Evolutionary conservation across 2,113 vertebrate species (phyloP), one percentile per base, ranked within the genome.

Genomic region (Urocynchramus pylzowi): DNA sequence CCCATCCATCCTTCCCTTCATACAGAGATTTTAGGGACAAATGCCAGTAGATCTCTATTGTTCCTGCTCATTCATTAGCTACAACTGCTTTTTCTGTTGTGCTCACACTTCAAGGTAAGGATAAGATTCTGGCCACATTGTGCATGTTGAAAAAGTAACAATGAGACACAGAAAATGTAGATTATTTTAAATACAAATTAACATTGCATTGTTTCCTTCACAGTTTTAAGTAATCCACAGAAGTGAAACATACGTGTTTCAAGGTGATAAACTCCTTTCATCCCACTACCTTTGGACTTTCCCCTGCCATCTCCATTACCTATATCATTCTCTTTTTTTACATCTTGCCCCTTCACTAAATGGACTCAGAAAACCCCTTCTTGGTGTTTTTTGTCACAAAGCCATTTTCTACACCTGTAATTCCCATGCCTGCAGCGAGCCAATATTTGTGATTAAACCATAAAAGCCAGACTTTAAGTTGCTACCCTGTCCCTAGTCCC

Each of bases 21-120:
- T 84, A 69, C 47, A 56, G 71, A 85, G 78, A 83, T 94, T 96
- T 94, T 81, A 91, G 79, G 91, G 60, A 95, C 64, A 89, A 93
- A 93, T 95, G 78, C 68, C 71, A 88, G 45, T 77, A 88, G 87
- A 84, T 87, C 80, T 84, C 83, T 81, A 91, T 95, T 96, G 91
- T 97, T 61, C 85, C 39, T 95, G 83, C 61, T 94, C 91, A 94
- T 49, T 97, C 93, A 84, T 88, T 82, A 96, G 59, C 83, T 75
- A 47, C 82, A 92, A 81, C 68, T 54, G 60, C 78, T 76, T 86
- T 77, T 89, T 73, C 69, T 87, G 45, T 79, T 79, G 85, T 59
- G 79, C 78, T 90, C 65, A 71, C 59, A 52, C 61, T 92, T 95
- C 68, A 93, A 94, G 90, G 87, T 91, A 93, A 91, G 75, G 87